Evolutionary conservation across 2,113 vertebrate species (phyloP), one percentile per base, ranked within the genome.

Genomic region (Cyphomyrus plagiostoma): DNA sequence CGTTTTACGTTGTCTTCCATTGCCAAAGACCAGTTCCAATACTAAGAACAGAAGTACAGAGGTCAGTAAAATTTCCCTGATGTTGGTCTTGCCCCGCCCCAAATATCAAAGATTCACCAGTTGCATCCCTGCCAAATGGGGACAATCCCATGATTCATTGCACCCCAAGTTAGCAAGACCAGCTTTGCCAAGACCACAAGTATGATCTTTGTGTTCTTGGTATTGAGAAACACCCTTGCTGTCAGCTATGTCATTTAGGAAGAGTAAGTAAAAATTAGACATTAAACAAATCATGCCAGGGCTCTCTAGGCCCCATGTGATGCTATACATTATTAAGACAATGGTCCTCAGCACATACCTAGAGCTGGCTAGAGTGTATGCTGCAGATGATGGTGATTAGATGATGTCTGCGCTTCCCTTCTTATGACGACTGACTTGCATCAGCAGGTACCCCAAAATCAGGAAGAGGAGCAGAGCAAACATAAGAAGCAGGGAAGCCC

Each of bases 401-500:
- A 95, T 93, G 3, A 89, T 0, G 62, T 30, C 80, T 42, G 90
- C 91, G 11, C 83, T 50, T 87, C 84, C 88, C 90, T 93, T 93
- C 90, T 93, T 94, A 49, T 87, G 94, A 83, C 48, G 88, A 13
- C 53, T 89, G 45, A 39, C n/a, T 39, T 91, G 9, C 17, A 88
- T 11, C n/a, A 82, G 45, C 15, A 94, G 70, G 91, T 91, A 94
- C 48, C 89, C 74, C 2, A 95, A 45, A 3, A 91, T 92, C 1
- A 91, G 19, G 0, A 88, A 1, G 56, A 96, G 90, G 11, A 95
- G 91, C 88, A 94, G 3, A 8, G 90, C 91, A 3, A 95, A 93
- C 82, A 98, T 94, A 85, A 93, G 49, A 0, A 97, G 0, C 0
- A 96, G 94, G 0, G 92, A 92, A 4, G 88, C 93, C 98, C 98